Base-by-base conservation (phyloP, 92 coral and sea anemone species). In the Pocillopora meandrina region DNA sequence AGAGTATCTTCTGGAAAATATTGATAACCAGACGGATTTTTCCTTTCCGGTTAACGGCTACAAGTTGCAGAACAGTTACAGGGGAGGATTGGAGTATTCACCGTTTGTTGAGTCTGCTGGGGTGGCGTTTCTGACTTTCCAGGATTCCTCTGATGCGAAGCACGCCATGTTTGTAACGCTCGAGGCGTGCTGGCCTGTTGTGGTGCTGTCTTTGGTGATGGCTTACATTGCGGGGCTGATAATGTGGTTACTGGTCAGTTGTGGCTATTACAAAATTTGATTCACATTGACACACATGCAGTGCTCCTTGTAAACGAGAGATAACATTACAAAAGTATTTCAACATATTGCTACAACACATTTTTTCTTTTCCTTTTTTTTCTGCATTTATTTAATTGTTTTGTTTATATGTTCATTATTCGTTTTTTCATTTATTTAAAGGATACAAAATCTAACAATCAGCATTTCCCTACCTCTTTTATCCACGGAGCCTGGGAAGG, bases 11-110 rank as follows among this genome's bases (percentile, higher is more conserved):
- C 10, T 80, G 20, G 63, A 61, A 55, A 74, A 89, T 26, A 93
- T 93, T n/a, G 90, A 88, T 68, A 89, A 84, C 5, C 21, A 56
- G 57, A 91, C 97, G 12, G 97, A 93, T 69, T 87, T 93, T 76
- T 91, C 89, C 21, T 93, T 93, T 73, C 97, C 97, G 65, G 91
- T 91, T 1, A 84, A 88, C 75, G 97, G 97, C 35, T 84, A 93
- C 75, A 77, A 88, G 55, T 90, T 79, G 16, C 92, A 91, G 87
- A 65, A 89, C 12, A 61, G 74, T 63, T 93, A 88, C 80, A 92
- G 91, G 65, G 88, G 90, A 11, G 87, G 89, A 16, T 87, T 91
- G 47, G 90, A 92, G 13, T 93, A 88, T 72, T 74, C 97, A 13
- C 91, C 97, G 11, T 79, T 93, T 58, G 90, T 93, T 7, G 87